Evolutionary conservation across 2,888 invertebrate genomes (phyloP), one percentile per base, ranked within the genome.

Genomic region (Troilus luridus): DNA sequence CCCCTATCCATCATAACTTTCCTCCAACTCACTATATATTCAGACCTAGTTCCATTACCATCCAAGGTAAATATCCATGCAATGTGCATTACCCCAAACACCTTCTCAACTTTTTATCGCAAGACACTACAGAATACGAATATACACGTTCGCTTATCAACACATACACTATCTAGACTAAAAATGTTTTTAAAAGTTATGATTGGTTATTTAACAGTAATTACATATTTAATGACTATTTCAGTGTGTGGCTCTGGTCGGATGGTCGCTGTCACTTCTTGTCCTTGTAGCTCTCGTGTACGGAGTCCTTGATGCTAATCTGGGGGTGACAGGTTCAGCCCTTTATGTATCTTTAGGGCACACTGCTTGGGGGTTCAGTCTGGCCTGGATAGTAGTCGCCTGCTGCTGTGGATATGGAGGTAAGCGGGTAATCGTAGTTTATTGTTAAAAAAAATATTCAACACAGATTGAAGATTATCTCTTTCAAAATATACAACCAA

Each of bases 381-480:
- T 98, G 41, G 96, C 97, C 0, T 98, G 98, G 98, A 96, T 98
- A 93, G 97, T 98, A 91, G 95, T 98, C 89, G 98, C 98, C 11
- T 98, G 98, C 94, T 97, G 97, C 58, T 97, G 97, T 5, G 98
- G 98, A 89, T 96, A 97, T 93, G 97, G 97, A 94, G 97, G 97
- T 95, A 93, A 92, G 56, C 21, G 41, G 41, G 41, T 41, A 41
- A 41, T 41, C 41, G 41, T 41, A 41, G 41, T 5, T 41, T 41
- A 3, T 41, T 41, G 41, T 41, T 41, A 41, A 41, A 41, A 41
- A 41, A 41, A 41, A 41, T 41, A 41, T 41, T 41, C 41, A 41
- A 41, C 41, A 41, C 1, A 41, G 41, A 41, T 41, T 41, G 41
- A 41, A 41, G 41, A 41, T 41, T 3, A 41, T 5, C 5, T 41